Evolutionary conservation across 2,888 invertebrate genomes (phyloP).

Genomic region (Latrodectus hesperus): DNA sequence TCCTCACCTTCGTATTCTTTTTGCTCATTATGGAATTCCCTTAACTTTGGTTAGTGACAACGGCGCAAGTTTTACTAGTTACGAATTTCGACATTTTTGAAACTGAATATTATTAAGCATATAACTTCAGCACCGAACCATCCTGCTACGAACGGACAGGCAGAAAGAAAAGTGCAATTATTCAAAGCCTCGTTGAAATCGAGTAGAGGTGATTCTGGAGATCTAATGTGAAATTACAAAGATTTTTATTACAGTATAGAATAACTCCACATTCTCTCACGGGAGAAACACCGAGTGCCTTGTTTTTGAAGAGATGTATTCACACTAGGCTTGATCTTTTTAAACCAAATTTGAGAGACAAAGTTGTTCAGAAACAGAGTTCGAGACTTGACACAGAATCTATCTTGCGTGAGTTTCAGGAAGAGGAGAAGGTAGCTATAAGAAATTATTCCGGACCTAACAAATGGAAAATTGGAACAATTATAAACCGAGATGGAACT

Average conservation of each 20-base stretch:
- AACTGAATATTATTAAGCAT: conserved; percentile 70
- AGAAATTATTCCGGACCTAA: conserved; percentile 51
- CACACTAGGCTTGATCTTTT: no score
- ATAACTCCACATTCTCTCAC: no score
- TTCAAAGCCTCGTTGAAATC: conserved; percentile 41
- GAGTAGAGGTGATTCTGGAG: conserved; percentile 40
- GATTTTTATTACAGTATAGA: no score
- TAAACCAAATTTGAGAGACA: no score
- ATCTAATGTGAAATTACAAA: no score
- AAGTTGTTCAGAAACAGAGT: conserved; percentile 38
- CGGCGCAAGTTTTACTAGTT: conserved; percentile 26
- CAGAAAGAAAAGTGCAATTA: conserved; percentile 71
- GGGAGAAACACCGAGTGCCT: no score
- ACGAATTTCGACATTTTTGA: conserved; percentile 15
- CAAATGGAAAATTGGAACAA: conserved; percentile 52
- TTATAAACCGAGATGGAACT: conserved; percentile 31
- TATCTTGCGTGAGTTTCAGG: conserved; percentile 55
- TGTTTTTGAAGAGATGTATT: no score
- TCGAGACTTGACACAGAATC: conserved; percentile 50
- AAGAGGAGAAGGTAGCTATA: conserved; percentile 50
- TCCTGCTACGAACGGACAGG: conserved; percentile 72
- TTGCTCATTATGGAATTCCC: conserved; percentile 31
- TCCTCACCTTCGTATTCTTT: conserved; percentile 16
- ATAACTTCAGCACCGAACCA: conserved; percentile 70
- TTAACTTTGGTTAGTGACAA: conserved; percentile 33